A percentile compares a stretch with the other conserved stretches of the same genome.
phyloP scores from a whole-genome alignment of 2,797 vertebrate species.

The Ceyx erithaca region DNA sequence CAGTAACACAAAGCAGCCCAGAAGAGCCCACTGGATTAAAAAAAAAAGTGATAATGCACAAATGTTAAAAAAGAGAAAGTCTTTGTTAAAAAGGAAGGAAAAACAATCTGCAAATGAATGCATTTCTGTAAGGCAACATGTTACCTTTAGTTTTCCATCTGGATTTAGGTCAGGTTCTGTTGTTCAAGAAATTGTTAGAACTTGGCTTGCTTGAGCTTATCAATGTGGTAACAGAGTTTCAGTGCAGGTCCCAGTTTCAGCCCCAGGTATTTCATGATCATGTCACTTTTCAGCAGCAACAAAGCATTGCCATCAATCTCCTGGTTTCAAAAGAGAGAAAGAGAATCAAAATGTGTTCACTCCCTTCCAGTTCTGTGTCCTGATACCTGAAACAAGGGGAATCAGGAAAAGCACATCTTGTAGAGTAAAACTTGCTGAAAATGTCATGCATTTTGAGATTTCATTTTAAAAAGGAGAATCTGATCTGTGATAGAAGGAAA shows the following conservation, averaged over 20 bases:
- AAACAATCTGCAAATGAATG: conserved; percentile 37
- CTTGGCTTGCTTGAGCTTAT: conserved; percentile 92
- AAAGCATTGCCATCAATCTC: conserved; percentile 96
- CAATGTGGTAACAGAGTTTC: conserved; percentile 96
- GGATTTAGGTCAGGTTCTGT: conserved; percentile 16
- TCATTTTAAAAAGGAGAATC: background rate
- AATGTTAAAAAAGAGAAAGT: conserved; percentile 63
- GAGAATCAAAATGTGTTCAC: background rate
- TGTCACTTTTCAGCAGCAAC: conserved; percentile 93
- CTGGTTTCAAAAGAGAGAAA: conserved; percentile 74
- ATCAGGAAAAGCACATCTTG: background rate
- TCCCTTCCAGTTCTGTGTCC: background rate
- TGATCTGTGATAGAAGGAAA: background rate
- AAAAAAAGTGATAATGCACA: conserved; percentile 64
- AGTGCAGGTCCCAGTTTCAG: conserved; percentile 94
- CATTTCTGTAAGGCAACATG: conserved; percentile 73
- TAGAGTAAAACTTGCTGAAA: background rate
- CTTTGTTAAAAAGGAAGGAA: conserved; percentile 62
- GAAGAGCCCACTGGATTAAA: conserved; percentile 32
- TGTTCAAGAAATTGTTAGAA: conserved; percentile 77
- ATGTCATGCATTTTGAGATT: background rate
- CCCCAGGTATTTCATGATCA: conserved; percentile 98
- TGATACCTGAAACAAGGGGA: background rate
- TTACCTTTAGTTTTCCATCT: conserved; percentile 51
- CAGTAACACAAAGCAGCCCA: conserved; percentile 50